Evolutionary conservation across 2,113 vertebrate species (phyloP).

Genomic region (Cyphotilapia sp.): DNA sequence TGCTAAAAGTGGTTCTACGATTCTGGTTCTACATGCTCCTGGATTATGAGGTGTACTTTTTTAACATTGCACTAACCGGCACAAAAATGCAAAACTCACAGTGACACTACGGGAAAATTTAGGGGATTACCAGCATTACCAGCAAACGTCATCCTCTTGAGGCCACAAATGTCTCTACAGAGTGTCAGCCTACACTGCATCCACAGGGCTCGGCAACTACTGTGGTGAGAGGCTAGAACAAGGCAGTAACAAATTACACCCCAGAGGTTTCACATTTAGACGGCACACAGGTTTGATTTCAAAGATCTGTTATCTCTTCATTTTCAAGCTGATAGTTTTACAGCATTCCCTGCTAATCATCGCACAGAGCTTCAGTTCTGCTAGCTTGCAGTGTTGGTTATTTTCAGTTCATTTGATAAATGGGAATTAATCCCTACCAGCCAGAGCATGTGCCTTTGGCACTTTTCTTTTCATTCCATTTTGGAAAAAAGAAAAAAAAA

Average conservation of each 20-base stretch:
- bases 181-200: not conserved
- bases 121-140: not conserved
- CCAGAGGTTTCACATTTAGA: conserved; percentile 21
- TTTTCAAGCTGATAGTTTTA: conserved; percentile 25
- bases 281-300: not conserved
- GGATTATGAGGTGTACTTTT: not conserved
- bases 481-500: not conserved
- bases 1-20: not conserved
- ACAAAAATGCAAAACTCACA: not conserved
- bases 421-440: conserved; percentile 16
- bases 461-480: conserved; percentile 19
- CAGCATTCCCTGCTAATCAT: conserved; percentile 5
- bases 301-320: conserved; percentile 22
- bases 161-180: not conserved
- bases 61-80: not conserved
- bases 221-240: not conserved
- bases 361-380: conserved; percentile 36
- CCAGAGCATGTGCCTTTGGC: not conserved
- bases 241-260: not conserved
- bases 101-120: not conserved
- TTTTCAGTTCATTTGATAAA: conserved; percentile 49
- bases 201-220: not conserved
- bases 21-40: not conserved
- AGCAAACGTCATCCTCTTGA: not conserved
- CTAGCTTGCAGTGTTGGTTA: conserved; percentile 46